A percentile compares a stretch with the other conserved stretches of the same genome.
Evolutionary conservation across 37 sponge, comb jelly and placozoan species (phyloP).

Genomic region (Crambe crambe): DNA sequence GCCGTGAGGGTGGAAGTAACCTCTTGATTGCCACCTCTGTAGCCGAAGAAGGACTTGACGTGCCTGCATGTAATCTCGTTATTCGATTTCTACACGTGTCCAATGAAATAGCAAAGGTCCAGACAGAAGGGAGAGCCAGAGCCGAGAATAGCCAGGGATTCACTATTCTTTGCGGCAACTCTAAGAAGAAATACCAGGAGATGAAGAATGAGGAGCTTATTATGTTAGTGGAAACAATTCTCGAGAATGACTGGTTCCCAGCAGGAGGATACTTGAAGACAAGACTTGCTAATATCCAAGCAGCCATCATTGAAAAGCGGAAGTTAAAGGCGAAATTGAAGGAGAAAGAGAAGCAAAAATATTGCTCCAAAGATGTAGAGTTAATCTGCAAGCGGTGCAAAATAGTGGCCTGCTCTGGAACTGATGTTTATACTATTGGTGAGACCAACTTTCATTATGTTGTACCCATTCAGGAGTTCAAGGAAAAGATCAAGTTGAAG

Average conservation of each 20-base stretch:
- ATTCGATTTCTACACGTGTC: slow-evolving; percentile 76
- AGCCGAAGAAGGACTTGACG: slow-evolving; percentile 74
- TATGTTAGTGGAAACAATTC: slow-evolving; percentile 1
- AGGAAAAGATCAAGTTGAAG: neutral
- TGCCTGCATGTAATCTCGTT: slow-evolving; percentile 76
- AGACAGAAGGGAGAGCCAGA: slow-evolving; percentile 77
- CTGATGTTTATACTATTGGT: slow-evolving; percentile 26
- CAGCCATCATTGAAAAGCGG: neutral
- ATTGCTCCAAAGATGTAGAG: neutral
- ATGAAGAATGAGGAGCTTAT: slow-evolving; percentile 20
- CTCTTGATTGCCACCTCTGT: slow-evolving; percentile 78
- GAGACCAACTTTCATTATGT: neutral
- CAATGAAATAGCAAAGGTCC: slow-evolving; percentile 68
- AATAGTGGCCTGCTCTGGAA: slow-evolving; percentile 43
- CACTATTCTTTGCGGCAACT: slow-evolving; percentile 42
- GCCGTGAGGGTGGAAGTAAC: slow-evolving; percentile 53
- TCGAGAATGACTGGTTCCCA: slow-evolving; percentile 30
- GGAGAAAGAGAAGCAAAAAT: neutral
- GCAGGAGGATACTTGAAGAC: neutral
- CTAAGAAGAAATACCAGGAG: slow-evolving; percentile 23
- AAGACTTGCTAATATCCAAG: neutral
- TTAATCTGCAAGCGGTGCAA: slow-evolving; percentile 58
- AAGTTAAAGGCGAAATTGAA: neutral
- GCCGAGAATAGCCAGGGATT: slow-evolving; percentile 49
- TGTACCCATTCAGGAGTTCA: slow-evolving; percentile 5